Evolutionary conservation across 2,888 invertebrate species (phyloP).

Genomic region (Glomeris marginata): DNA sequence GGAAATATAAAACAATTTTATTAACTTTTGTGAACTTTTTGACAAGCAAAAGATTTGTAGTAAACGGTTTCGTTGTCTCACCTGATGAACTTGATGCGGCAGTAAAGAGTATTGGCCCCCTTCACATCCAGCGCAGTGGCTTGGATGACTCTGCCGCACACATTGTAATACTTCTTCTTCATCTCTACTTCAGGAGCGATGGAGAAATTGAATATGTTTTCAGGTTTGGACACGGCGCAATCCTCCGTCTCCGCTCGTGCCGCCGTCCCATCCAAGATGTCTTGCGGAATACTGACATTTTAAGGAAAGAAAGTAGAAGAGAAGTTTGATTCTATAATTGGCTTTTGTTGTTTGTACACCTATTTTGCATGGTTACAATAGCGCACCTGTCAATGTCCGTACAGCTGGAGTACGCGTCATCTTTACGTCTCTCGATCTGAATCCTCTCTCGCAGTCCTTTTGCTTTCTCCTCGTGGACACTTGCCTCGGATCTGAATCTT

Average conservation of each 20-base stretch:
- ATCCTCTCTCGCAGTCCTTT: slow-evolving; percentile 8
- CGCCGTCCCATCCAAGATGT: no score
- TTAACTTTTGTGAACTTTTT: no score
- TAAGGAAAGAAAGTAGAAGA: neutral
- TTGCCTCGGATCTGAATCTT: slow-evolving; percentile 32
- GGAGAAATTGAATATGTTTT: slow-evolving; percentile 17
- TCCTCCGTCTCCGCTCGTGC: slow-evolving; percentile 30
- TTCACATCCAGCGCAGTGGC: slow-evolving; percentile 1
- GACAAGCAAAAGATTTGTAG: no score
- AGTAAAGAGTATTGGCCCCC: neutral
- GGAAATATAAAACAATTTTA: no score
- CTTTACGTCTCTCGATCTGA: slow-evolving; percentile 1
- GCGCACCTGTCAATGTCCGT: slow-evolving; percentile 6
- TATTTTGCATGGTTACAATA: no score
- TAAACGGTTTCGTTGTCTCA: no score
- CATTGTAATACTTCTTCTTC: neutral
- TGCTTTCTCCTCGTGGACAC: slow-evolving; percentile 28
- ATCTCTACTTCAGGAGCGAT: no score
- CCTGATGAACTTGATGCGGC: neutral
- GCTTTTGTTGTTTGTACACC: no score
- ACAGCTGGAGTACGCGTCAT: neutral
- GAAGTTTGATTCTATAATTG: no score
- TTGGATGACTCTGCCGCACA: slow-evolving; percentile 2
- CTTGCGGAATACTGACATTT: no score
- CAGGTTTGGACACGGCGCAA: slow-evolving; percentile 31